Percentiles rank a stretch among this genome's conserved stretches.
Evolutionary conservation across 2,113 vertebrate genomes (phyloP).

Genomic region (Brevimyrus niger): DNA sequence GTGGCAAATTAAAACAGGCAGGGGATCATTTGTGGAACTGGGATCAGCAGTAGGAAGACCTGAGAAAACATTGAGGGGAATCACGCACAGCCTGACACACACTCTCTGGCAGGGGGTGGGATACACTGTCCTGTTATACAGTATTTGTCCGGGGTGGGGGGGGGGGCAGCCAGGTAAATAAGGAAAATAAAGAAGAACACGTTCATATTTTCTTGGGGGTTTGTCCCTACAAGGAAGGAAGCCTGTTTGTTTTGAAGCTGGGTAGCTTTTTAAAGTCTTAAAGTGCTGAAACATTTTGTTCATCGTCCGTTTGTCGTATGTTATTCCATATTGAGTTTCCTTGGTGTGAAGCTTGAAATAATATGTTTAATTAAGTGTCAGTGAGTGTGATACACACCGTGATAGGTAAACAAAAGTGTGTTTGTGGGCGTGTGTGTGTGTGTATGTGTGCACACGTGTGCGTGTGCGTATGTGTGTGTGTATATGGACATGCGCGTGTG

Average conservation of each 20-base stretch:
- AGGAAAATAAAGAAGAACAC: not conserved
- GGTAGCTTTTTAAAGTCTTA: not conserved
- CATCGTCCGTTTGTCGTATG: not conserved
- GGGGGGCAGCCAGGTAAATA: not conserved
- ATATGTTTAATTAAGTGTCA: not conserved
- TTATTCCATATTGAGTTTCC: not conserved
- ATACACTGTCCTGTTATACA: not conserved
- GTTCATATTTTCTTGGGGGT: not conserved
- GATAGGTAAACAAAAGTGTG: slow-evolving; percentile 14
- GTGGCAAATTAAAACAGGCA: not conserved
- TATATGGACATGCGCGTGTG: not conserved
- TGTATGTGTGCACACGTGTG: no score
- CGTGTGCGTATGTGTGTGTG: no score
- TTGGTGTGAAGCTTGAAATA: not conserved
- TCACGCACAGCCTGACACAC: not conserved
- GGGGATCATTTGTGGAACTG: not conserved
- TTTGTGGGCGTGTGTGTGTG: not conserved
- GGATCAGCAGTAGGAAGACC: not conserved
- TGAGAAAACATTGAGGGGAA: not conserved
- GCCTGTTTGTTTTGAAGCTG: not conserved
- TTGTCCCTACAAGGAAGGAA: not conserved
- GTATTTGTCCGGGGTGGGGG: not conserved
- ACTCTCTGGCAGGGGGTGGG: not conserved
- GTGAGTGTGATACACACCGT: not conserved
- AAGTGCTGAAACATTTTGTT: not conserved